These are phyloP conservation scores for Megalurothrips usitatus DNA, from an alignment of 2,888 invertebrate genomes.

Conservation along the genomic window DNA sequence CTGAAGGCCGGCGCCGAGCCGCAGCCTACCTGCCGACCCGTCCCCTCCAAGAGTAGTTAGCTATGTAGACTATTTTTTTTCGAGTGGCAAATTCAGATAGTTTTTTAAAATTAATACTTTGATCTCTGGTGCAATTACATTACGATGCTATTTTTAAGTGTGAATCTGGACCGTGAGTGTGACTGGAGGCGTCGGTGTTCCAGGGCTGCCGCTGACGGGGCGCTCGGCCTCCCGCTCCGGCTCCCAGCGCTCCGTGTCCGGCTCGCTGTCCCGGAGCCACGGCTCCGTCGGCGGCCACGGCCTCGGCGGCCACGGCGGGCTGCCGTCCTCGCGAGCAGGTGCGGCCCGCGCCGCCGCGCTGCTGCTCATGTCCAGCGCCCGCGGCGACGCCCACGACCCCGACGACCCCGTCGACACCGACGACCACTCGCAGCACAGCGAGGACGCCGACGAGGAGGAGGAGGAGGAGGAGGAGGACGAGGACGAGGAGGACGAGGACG, in stretches of 20 bases:
- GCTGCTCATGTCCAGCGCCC: neutral
- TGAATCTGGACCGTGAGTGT: too few relatives aligned
- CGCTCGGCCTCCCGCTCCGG: neutral
- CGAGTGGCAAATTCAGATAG: too few relatives aligned
- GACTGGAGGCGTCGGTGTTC: neutral
- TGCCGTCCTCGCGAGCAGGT: neutral
- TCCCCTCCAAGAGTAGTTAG: too few relatives aligned
- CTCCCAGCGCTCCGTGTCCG: conserved; percentile 20
- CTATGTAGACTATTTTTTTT: too few relatives aligned
- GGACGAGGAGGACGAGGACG: neutral
- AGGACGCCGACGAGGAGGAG: neutral
- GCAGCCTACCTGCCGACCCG: neutral
- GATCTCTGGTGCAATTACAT: too few relatives aligned
- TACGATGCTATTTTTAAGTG: too few relatives aligned
- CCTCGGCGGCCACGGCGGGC: neutral
- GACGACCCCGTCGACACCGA: conserved; percentile 9
- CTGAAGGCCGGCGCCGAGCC: neutral
- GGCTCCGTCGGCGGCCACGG: neutral
- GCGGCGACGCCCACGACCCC: neutral
- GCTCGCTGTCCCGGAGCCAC: neutral
- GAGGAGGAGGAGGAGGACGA: neutral
- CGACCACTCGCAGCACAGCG: neutral
- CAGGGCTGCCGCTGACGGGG: conserved; percentile 14
- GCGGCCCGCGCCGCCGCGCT: conserved; percentile 4
- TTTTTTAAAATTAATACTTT: too few relatives aligned